phyloP scores from a whole-genome alignment of 1,140 invertebrate genomes.

The Whitmania pigra region DNA sequence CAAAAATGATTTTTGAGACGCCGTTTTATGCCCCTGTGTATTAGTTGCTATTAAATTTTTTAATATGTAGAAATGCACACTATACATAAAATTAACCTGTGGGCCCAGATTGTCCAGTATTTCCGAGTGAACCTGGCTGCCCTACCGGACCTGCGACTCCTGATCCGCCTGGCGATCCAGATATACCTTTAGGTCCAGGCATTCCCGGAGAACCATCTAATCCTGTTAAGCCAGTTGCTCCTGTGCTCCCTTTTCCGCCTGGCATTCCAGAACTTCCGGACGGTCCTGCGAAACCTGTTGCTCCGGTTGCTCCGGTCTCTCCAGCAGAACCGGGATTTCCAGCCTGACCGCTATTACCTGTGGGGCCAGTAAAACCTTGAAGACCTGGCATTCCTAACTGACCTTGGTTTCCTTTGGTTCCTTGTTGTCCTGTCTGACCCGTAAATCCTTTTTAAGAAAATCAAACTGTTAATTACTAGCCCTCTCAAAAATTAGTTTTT shows the following conservation, averaged over 20 bases:
- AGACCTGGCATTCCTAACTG: not conserved
- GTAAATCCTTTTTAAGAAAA: not conserved
- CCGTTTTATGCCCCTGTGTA: no score
- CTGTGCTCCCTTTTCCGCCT: not conserved
- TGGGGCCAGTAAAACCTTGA: not conserved
- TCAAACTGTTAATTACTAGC: not conserved
- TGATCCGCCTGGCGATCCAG: not conserved
- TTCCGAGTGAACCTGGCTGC: constrained; percentile 1
- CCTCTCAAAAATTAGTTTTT: not conserved
- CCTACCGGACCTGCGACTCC: constrained; percentile 7
- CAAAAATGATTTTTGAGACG: no score
- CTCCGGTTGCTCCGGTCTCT: constrained; percentile 5
- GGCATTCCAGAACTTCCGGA: constrained; percentile 9
- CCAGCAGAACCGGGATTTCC: constrained; percentile 12
- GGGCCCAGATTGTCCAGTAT: constrained; percentile 7
- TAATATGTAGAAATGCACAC: no score
- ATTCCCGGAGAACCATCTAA: not conserved
- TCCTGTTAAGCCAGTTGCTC: constrained; percentile 9
- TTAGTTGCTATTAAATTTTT: no score
- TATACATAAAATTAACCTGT: no score
- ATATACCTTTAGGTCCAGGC: constrained; percentile 9
- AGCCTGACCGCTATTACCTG: not conserved
- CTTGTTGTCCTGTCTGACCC: constrained; percentile 1
- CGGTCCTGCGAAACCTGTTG: not conserved
- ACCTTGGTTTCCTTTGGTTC: not conserved